Base-by-base conservation (phyloP, 2,888 invertebrate species). In the Polymixis lichenea region DNA sequence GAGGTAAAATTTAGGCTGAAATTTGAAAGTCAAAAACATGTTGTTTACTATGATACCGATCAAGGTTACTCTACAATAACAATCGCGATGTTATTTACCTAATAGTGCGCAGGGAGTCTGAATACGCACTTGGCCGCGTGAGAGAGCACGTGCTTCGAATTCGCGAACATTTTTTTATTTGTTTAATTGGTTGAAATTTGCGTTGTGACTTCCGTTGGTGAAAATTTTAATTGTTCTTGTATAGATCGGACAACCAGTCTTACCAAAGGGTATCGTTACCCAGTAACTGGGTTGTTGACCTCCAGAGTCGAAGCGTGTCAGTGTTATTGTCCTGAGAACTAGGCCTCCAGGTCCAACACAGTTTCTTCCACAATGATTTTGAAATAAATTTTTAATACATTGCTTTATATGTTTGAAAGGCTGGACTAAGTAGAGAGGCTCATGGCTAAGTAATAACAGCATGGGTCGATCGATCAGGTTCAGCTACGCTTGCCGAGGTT, bases 31-130 rank as follows among this genome's bases (percentile, higher is more conserved):
- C 58, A 75, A 72, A 78, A 86, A 86, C 82, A 83, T 81, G 80
- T 85, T 82, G 79, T 86, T 82, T 82, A 72, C 73, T 66, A 69
- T 81, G 87, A 89, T 89, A 89, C 77, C 81, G 66, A 82, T 77
- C 89, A 91, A 91, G 91, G 91, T 83, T 67, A 82, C 28, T 22
- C 22, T 68, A 49, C 58, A 78, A 84, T 84, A 75, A 82, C 79
- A 74, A 62, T 58, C 19, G 55, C 43, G 32, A 46, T 67, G 70
- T 60, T 72, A 62, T 80, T 72, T 28, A 58, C n/a, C 43, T 53
- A 7, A 32, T 28, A 25, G 28, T 71, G 32, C 28, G 66, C n/a
- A 22, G 15, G 6, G 28, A 49, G 11, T 11, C 13, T n/a, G 5
- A 70, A 71, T 72, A 61, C 77, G 76, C 72, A 61, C 6, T 75